Conservation (phyloP, 2,888 invertebrate genomes). For the Alloplasta piceator region DNA sequence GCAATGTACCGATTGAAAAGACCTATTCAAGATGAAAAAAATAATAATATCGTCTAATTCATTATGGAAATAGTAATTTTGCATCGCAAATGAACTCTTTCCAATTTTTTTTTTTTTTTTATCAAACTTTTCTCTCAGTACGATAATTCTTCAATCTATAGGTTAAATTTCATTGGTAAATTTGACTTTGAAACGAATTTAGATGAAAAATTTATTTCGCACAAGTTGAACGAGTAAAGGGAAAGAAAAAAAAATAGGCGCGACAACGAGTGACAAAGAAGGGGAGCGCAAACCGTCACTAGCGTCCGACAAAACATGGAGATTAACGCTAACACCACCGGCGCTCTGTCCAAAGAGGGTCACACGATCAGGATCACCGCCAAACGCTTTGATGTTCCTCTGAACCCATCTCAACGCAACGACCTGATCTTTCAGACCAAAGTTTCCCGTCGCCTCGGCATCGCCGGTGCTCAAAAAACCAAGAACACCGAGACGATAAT, state of each 20-base stretch:
- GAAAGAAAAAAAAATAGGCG: not conserved
- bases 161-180: no score
- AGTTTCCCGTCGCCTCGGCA: constrained; percentile 68
- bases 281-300: constrained; percentile 51
- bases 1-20: constrained; percentile 69
- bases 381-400: constrained; percentile 65
- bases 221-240: no score
- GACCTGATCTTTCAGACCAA: constrained; percentile 71
- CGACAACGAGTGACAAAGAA: no score
- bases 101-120: no score
- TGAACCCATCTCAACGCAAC: constrained; percentile 69
- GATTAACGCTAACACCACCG: constrained; percentile 67
- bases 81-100: no score
- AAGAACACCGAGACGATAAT: constrained; percentile 72
- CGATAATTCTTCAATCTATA: no score
- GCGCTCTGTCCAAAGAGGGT: constrained; percentile 69
- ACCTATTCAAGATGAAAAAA: constrained; percentile 55
- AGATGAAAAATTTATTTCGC: no score
- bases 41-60: no score
- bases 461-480: constrained; percentile 72
- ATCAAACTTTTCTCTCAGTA: no score
- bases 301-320: constrained; percentile 63
- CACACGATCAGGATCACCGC: constrained; percentile 67
- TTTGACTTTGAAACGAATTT: no score
- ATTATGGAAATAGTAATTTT: no score